Evolutionary conservation across 2,797 vertebrate species (phyloP).

Genomic region (Poeciliopsis gracilis): DNA sequence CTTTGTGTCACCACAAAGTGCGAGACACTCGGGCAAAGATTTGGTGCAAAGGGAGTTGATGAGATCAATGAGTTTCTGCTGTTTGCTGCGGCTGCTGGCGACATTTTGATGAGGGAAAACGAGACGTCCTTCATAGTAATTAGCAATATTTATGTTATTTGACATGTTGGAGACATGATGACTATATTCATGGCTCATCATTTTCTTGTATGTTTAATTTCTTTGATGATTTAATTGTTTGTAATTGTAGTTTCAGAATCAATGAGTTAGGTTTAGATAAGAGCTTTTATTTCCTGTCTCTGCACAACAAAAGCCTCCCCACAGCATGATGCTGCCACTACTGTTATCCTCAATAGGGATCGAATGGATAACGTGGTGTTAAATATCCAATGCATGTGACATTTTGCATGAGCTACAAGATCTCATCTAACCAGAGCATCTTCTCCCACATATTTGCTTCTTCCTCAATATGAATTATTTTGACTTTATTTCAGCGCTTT

Average conservation of each 20-base stretch:
- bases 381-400: background rate
- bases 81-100: background rate
- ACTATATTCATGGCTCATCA: background rate
- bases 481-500: background rate
- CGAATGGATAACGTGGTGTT: background rate
- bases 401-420: background rate
- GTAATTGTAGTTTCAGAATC: background rate
- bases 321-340: background rate
- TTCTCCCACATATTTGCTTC: background rate
- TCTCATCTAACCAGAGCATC: background rate
- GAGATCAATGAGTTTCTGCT: constrained; percentile 22
- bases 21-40: constrained; percentile 47
- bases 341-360: background rate
- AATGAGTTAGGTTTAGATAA: background rate
- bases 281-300: background rate
- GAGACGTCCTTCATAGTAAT: background rate
- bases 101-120: background rate
- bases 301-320: background rate
- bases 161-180: background rate
- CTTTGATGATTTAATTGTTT: background rate
- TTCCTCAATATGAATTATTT: background rate
- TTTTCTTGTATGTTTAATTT: background rate
- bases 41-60: constrained; percentile 27
- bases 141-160: background rate
- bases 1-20: constrained; percentile 57